Percentiles rank a stretch among this genome's conserved stretches.
Conservation (phyloP, 2,888 invertebrate species). For the Macrophya alboannulata region DNA sequence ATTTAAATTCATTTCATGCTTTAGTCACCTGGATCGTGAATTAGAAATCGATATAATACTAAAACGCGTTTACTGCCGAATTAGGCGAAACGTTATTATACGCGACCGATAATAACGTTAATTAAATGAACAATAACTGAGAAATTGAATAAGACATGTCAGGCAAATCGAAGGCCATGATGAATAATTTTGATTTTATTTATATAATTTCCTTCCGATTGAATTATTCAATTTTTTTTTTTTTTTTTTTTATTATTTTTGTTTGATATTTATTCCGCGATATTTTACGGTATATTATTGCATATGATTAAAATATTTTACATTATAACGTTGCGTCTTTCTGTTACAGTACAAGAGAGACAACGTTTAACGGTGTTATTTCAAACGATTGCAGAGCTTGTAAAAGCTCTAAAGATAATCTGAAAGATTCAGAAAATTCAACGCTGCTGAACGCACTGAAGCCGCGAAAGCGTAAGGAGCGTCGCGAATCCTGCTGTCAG, state of each 20-base stretch:
- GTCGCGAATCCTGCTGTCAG: conserved; percentile 82
- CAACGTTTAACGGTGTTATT: conserved; percentile 72
- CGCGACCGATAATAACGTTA: neutral
- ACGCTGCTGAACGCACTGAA: conserved; percentile 83
- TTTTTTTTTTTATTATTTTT: no score
- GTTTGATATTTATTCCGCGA: no score
- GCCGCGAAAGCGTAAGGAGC: conserved; percentile 84
- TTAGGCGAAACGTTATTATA: neutral
- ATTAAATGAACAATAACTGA: neutral
- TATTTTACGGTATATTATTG: neutral
- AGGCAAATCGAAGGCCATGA: neutral
- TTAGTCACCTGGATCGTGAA: neutral
- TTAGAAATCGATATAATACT: neutral
- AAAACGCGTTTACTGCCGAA: neutral
- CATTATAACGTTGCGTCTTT: conserved; percentile 28
- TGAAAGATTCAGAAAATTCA: conserved; percentile 81
- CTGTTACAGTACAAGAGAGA: conserved; percentile 73
- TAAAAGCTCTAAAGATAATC: conserved; percentile 77
- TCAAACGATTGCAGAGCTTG: conserved; percentile 74
- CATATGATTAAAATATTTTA: neutral
- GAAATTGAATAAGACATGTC: neutral
- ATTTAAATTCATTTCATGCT: neutral
- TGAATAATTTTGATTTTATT: neutral
- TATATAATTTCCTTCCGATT: neutral
- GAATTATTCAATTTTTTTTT: neutral